phyloP scores from a whole-genome alignment of 2,797 vertebrate genomes.

The Mareca strepera region DNA sequence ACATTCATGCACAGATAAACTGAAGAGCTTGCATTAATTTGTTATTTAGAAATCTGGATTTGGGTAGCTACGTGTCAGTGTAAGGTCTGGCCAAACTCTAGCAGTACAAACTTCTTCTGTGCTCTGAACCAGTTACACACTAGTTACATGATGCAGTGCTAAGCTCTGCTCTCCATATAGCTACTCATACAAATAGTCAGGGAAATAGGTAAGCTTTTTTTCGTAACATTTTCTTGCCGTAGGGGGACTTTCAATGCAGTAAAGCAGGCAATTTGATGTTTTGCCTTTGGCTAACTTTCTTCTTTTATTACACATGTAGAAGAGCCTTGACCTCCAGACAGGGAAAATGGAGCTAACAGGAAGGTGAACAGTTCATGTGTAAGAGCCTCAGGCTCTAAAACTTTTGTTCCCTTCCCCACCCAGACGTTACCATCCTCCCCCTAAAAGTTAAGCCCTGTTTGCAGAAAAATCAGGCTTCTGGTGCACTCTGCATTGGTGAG shows the following conservation, averaged over 20 bases:
- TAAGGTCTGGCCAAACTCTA: neutral
- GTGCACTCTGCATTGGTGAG: neutral
- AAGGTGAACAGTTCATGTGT: neutral
- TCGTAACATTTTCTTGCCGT: neutral
- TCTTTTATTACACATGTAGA: neutral
- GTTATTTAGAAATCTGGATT: neutral
- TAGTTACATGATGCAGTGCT: neutral
- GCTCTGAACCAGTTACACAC: neutral
- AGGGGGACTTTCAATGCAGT: neutral
- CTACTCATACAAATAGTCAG: neutral
- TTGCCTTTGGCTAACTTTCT: neutral
- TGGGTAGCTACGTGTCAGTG: neutral
- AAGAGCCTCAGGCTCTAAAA: slow-evolving; percentile 13
- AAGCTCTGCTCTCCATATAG: neutral
- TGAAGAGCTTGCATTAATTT: neutral
- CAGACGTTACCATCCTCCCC: neutral
- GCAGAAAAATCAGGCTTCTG: neutral
- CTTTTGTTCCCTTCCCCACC: neutral
- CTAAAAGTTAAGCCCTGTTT: neutral
- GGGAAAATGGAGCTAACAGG: neutral
- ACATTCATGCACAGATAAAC: neutral
- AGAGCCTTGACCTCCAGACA: neutral
- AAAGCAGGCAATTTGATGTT: neutral
- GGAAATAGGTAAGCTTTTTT: neutral
- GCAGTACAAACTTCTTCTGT: slow-evolving; percentile 34